Evolutionary conservation across 2,888 invertebrate species (phyloP).

Genomic region (Sinodicranocentrus sp.): DNA sequence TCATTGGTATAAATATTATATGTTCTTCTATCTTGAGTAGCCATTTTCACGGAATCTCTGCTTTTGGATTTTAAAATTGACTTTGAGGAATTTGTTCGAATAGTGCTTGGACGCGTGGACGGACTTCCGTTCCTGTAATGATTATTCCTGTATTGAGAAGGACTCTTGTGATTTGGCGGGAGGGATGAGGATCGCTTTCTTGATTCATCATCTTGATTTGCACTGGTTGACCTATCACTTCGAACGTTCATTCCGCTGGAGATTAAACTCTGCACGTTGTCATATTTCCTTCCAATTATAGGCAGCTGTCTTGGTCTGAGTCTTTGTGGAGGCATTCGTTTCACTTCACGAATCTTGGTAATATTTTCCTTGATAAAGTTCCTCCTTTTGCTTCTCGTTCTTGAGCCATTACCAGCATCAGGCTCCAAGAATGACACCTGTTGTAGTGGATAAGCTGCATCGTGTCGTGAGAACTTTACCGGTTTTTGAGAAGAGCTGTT

Average conservation of each 20-base stretch:
- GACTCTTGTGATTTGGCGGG: not conserved
- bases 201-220: not conserved
- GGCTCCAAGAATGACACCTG: not conserved
- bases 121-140: not conserved
- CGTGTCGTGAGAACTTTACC: not conserved
- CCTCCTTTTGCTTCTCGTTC: not conserved
- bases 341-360: conserved; percentile 20
- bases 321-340: not conserved
- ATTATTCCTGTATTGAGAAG: conserved; percentile 12
- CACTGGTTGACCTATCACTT: not conserved
- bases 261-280: conserved; percentile 31
- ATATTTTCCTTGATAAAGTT: conserved; percentile 60
- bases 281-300: conserved; percentile 26
- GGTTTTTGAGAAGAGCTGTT: not conserved
- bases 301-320: conserved; percentile 15
- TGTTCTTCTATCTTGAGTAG: not conserved
- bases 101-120: not conserved
- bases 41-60: not conserved
- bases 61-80: not conserved
- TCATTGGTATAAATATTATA: too few species aligned
- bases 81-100: not conserved
- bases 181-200: not conserved
- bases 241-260: not conserved
- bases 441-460: not conserved
- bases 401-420: not conserved